Evolutionary conservation across 2,113 vertebrate species (phyloP).

Genomic region (Trematocara variabile): DNA sequence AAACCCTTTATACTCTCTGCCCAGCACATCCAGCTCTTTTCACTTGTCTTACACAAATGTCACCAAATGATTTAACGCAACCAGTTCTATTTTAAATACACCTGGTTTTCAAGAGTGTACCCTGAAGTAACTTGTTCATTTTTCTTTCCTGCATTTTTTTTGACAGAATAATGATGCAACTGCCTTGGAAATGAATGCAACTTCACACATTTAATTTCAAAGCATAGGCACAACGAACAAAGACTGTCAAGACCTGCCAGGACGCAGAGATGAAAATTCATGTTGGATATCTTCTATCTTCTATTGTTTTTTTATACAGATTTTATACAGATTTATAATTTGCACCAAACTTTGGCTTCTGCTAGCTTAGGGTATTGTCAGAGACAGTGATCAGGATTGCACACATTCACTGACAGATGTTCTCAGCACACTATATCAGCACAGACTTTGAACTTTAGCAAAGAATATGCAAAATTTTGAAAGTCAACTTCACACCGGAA

Average conservation of each 20-base stretch:
- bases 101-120: not conserved
- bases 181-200: conserved; percentile 39
- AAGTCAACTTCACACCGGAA: not conserved
- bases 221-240: not conserved
- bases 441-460: not conserved
- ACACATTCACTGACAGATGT: not conserved
- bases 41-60: not conserved
- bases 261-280: conserved; percentile 4
- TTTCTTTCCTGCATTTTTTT: not conserved
- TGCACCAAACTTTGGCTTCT: not conserved
- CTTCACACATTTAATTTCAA: conserved; percentile 37
- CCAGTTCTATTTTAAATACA: conserved; percentile 17
- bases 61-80: not conserved
- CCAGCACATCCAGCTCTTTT: not conserved
- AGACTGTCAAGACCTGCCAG: not conserved
- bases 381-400: not conserved
- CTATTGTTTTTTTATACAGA: not conserved
- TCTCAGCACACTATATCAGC: not conserved
- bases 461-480: not conserved
- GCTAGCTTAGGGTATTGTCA: not conserved
- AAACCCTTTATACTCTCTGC: not conserved
- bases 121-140: conserved; percentile 13
- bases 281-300: not conserved
- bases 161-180: conserved; percentile 45
- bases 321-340: not conserved